Evolutionary conservation across 2,888 invertebrate genomes (phyloP), one percentile per base, ranked within the genome.

Genomic region (Cataglyphis livida): DNA sequence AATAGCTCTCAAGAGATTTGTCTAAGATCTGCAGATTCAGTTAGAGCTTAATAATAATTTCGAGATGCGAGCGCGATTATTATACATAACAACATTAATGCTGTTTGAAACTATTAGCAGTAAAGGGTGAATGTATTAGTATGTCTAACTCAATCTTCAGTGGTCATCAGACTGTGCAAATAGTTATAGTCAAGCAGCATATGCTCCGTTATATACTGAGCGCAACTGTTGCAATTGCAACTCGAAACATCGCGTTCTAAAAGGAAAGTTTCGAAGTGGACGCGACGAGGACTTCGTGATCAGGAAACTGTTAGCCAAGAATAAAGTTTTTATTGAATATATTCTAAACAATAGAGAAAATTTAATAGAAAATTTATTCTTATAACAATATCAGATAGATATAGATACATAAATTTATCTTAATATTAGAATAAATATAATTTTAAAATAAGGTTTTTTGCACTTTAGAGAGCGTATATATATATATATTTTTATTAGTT

Each of bases 201-300:
- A 35, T 64, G 74, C 18, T 75, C 10, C 54, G 10, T 54, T 68
- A 57, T n/a, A 51, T 54, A 48, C 21, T 21, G 41, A 32, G 18
- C 9, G 41, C 54, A 66, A 66, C 62, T 81, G 44, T 25, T 61
- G 12, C 44, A 61, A 41, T 41, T 71, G n/a, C 28, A 61, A 25
- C 76, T 62, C 12, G 59, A 48, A 65, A 41, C 57, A 54, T 57
- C n/a, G 48, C 9, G 6, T 48, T 51, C 51, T 79, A 75, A 79
- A 21, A 79, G 75, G 75, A 75, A 79, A 79, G 79, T 79, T 79
- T 32, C n/a, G n/a, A 57, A 68, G 21, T 41, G 54, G 68, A 76
- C 54, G 10, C 35, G 48, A n/a, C n/a, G 6, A 44, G 21, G 9
- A 35, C 28, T 28, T 57, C 28, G 76, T 66, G 54, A 76, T n/a